These are phyloP conservation scores for Steinernema carpocapsae DNA, from an alignment of 2,888 invertebrate species.

Conservation along the genomic window DNA sequence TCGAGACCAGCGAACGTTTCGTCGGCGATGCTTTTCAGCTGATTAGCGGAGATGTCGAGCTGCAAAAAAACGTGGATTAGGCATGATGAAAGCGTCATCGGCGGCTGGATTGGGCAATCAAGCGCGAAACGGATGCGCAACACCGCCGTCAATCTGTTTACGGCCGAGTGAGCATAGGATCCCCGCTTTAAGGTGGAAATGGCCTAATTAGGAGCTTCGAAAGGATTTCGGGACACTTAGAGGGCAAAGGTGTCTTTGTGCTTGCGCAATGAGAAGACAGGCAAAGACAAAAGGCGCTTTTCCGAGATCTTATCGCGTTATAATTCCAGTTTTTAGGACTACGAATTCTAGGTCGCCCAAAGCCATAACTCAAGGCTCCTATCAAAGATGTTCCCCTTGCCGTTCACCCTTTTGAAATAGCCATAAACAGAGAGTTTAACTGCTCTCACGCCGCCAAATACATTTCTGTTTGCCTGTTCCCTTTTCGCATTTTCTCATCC, in stretches of 20 bases:
- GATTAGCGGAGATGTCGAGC: slow-evolving; percentile 63
- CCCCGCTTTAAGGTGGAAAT: slow-evolving; percentile 23
- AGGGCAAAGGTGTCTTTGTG: neutral
- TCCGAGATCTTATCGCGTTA: too few species aligned
- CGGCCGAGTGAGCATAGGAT: neutral
- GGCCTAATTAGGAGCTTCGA: slow-evolving; percentile 17
- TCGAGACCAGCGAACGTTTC: slow-evolving; percentile 50
- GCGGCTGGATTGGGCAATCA: neutral
- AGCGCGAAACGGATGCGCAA: slow-evolving; percentile 35
- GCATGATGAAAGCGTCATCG: neutral
- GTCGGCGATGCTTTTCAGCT: slow-evolving; percentile 46
- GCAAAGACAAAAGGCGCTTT: neutral
- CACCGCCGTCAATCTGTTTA: slow-evolving; percentile 28
- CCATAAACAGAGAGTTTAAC: too few species aligned
- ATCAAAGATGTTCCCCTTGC: too few species aligned
- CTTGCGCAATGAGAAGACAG: neutral
- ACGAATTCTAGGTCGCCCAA: too few species aligned
- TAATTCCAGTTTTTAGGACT: too few species aligned
- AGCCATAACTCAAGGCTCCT: too few species aligned
- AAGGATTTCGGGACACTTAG: slow-evolving; percentile 4
- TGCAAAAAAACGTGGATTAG: slow-evolving; percentile 46
- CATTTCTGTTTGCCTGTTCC: neutral
- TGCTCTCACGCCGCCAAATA: neutral
- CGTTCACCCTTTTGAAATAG: too few species aligned
- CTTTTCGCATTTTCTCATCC: slow-evolving; percentile 1